Conservation (phyloP, 2,888 invertebrate species). For the Protonemura montana region DNA sequence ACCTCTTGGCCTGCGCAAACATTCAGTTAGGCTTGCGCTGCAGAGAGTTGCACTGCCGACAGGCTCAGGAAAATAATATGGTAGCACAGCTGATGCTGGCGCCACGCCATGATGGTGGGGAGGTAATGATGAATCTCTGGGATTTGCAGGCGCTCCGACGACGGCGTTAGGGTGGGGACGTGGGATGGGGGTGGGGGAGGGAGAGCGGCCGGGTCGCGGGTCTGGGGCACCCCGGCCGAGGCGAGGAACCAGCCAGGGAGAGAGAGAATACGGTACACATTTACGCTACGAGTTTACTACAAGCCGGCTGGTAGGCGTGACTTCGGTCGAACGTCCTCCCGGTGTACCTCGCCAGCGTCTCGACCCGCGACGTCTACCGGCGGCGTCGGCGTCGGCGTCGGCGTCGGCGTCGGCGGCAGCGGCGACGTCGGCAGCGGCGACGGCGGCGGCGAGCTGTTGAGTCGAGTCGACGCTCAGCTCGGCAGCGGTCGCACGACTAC, state of each 20-base stretch:
- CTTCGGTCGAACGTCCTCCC: slow-evolving; percentile 10
- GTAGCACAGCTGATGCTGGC: background rate
- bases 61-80: background rate
- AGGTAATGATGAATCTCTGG: background rate
- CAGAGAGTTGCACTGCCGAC: background rate
- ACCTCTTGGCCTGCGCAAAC: too few species aligned
- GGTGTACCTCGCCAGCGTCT: slow-evolving; percentile 15
- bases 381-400: background rate
- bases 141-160: background rate
- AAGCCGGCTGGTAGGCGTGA: background rate
- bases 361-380: background rate
- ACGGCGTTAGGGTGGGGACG: background rate
- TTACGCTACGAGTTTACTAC: slow-evolving; percentile 2
- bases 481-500: background rate
- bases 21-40: too few species aligned
- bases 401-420: background rate
- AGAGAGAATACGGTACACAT: background rate
- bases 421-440: background rate
- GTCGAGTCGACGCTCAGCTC: background rate
- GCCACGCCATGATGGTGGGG: background rate
- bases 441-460: slow-evolving; percentile 26
- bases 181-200: background rate
- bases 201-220: background rate
- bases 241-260: slow-evolving; percentile 18
- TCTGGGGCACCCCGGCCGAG: background rate